Base-by-base conservation (phyloP, 2,888 invertebrate genomes). In the Hedya salicella region DNA sequence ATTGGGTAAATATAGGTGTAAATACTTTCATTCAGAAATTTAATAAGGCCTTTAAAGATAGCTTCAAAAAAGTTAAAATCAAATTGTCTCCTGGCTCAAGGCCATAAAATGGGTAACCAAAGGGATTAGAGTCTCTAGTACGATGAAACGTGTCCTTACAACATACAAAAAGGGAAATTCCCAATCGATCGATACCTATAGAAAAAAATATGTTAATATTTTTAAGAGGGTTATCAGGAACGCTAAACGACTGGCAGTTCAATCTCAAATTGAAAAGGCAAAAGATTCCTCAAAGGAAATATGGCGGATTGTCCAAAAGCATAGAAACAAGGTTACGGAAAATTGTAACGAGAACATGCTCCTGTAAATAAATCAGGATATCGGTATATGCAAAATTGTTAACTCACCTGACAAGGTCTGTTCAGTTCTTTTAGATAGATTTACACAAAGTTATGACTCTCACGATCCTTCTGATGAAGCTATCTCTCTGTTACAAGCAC, bases 1-100 rank as follows among this genome's bases (percentile, higher is more conserved):
- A 46, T 8, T 46, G 30, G 46, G 9, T 9, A 5, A 6, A 32
- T 6, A 25, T 19, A 4, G 32, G 44, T 5, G 4, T 46, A 8
- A 57, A 57, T 8, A 3, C 17, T 8, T 57, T 57, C 16, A 30
- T 57, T 2, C 3, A 32, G 2, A 44, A 17, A 13, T 32, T 57
- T 16, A 14, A 25, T 11, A 14, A 16, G 11, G 17, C 46, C 3
- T 46, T 57, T 46, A 13, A n/a, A 4, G 8, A 17, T 13, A 44
- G 56, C n/a, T 57, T 57, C 16, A 57, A 25, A 44, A 57, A 46
- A 57, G 25, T 25, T 25, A 25, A 25, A 25, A 25, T 25, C 25
- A 25, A 25, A 25, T 25, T 25, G 25, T 25, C 25, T 6, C 25
- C 25, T 6, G 6, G 25, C 25, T 25, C 25, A 25, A 25, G 25